Evolutionary conservation across 2,797 vertebrate species (phyloP).

Genomic region (Apodemus agrarius): DNA sequence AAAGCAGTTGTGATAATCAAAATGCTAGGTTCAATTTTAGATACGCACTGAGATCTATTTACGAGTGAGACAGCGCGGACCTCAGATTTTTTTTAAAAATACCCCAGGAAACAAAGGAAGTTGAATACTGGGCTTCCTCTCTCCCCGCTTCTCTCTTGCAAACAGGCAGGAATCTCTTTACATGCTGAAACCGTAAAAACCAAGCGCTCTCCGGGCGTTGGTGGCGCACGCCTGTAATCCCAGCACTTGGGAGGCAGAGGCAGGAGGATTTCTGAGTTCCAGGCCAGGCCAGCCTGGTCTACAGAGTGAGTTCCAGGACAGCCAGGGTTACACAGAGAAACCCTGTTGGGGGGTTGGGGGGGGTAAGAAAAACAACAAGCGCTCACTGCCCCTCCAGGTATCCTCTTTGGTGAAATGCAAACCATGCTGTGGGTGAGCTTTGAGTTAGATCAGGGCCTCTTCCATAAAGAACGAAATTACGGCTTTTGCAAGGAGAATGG

Average conservation of each 20-base stretch:
- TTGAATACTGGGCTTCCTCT: background rate
- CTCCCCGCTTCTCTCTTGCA: background rate
- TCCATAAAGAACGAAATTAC: background rate
- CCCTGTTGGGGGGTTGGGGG: no score
- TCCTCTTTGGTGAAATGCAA: background rate
- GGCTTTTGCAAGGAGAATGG: background rate
- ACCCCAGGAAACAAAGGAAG: background rate
- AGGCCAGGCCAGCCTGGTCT: no score
- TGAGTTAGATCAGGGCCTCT: background rate
- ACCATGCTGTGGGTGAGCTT: background rate
- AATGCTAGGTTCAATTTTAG: background rate
- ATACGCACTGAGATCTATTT: slow-evolving; percentile 5
- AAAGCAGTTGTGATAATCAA: background rate
- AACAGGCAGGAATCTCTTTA: background rate
- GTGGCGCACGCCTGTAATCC: no score
- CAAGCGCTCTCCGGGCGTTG: no score
- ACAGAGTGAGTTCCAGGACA: no score
- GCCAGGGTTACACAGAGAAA: no score
- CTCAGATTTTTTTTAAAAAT: slow-evolving; percentile 33
- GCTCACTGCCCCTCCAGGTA: background rate
- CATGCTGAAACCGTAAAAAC: background rate
- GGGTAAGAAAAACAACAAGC: no score
- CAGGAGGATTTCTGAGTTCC: no score
- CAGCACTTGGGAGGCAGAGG: no score
- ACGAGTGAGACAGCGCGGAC: background rate